Evolutionary conservation across 2,888 invertebrate genomes (phyloP).

Genomic region (Sussaba pulchella): DNA sequence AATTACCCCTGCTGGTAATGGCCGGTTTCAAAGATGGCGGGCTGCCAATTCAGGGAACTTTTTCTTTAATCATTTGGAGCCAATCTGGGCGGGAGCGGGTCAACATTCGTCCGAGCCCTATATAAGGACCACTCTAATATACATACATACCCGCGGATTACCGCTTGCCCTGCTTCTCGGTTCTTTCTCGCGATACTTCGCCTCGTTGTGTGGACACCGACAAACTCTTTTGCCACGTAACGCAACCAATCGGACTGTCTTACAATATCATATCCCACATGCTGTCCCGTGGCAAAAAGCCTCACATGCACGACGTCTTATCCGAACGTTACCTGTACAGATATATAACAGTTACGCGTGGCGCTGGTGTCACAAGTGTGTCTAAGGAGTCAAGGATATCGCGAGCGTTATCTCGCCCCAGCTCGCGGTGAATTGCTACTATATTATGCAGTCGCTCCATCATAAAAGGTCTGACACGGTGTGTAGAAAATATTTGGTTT

Average conservation of each 20-base stretch:
- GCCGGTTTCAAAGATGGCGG: too few species aligned
- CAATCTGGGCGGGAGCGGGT: too few species aligned
- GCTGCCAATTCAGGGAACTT: too few species aligned
- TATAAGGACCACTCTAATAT: too few species aligned
- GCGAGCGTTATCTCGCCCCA: conserved; percentile 76
- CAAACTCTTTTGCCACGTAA: conserved; percentile 48
- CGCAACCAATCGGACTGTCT: conserved; percentile 28
- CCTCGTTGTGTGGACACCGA: conserved; percentile 28
- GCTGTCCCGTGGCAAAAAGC: conserved; percentile 7
- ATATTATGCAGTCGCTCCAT: conserved; percentile 65
- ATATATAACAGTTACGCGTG: conserved; percentile 55
- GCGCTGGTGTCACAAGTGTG: conserved; percentile 55
- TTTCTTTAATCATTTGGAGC: too few species aligned
- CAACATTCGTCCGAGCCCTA: too few species aligned
- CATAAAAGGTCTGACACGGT: conserved; percentile 55
- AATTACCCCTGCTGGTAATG: too few species aligned
- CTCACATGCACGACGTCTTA: background rate
- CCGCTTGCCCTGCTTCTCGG: conserved; percentile 10
- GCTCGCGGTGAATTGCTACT: conserved; percentile 48
- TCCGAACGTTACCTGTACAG: conserved; percentile 15
- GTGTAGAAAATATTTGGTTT: conserved; percentile 54
- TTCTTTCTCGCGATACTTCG: background rate
- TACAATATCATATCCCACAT: conserved; percentile 7
- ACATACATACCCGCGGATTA: too few species aligned
- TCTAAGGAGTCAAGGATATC: conserved; percentile 81